Evolutionary conservation across 30 jellyfish, hydroid and myxozoan genomes (phyloP), one percentile per base, ranked within the genome.

Genomic region (Pseudorhiza aurosa): DNA sequence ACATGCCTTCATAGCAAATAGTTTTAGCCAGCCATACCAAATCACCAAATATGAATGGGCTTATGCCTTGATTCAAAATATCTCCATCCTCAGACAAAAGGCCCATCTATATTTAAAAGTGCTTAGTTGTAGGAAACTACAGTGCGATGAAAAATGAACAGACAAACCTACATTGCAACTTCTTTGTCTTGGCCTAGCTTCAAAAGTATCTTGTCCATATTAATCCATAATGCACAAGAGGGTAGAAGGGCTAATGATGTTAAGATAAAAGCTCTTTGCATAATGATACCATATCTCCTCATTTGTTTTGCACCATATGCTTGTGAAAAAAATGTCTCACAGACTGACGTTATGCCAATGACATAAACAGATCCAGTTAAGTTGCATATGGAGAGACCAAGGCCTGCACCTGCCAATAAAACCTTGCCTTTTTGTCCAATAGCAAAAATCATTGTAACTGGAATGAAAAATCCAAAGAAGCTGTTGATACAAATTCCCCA

Each of bases 241-340:
- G 95, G 95, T 1, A 83, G 44, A 18, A 70, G 10, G 4, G 83
- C 82, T 28, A 83, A 36, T 2, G 22, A n/a, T 27, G 85, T 43
- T 2, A 83, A 12, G 6, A 83, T 24, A 0, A 69, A 12, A 6
- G 95, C 86, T 49, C 82, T 55, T 70, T 83, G 95, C 1, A 59
- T 1, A 18, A 83, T 36, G 25, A 83, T 40, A 19, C 95, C 95
- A 83, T 47, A n/a, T 46, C 85, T 36, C 21, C 86, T 69, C 65
- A 26, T 47, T 10, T 81, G 77, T 27, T 65, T 65, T 35, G 85
- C 93, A 28, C 93, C 93, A 53, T 17, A 65, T 28, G 95, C 95
- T 49, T 83, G 95, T 10, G 84, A 65, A 21, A 70, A 65, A 0
- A 68, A 47, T 8, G 95, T 83, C n/a, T 83, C 95, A 19, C 77